Conservation (phyloP, 1,140 invertebrate species). For the Solenopsis invicta region DNA sequence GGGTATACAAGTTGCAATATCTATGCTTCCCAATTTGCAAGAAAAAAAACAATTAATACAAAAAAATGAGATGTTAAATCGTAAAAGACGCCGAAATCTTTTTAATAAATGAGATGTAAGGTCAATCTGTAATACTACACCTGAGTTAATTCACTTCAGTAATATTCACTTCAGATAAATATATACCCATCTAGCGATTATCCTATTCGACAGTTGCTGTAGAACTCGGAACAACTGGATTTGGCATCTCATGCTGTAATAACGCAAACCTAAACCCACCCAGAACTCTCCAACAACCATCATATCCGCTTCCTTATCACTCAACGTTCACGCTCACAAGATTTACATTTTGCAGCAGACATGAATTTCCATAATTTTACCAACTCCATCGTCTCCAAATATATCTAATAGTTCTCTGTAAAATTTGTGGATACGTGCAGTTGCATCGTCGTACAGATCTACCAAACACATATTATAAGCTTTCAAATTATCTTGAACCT, state of each 20-base stretch:
- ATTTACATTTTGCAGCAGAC: constrained; percentile 45
- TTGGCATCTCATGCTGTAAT: constrained; percentile 43
- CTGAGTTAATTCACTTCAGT: not conserved
- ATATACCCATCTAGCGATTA: constrained; percentile 23
- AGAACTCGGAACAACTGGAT: constrained; percentile 56
- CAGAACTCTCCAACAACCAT: constrained; percentile 42
- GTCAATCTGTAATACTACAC: not conserved
- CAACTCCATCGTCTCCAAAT: not conserved
- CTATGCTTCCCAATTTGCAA: not conserved
- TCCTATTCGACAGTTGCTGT: constrained; percentile 40
- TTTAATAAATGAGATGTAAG: not conserved
- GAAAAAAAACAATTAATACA: not conserved
- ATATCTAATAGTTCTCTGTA: not conserved
- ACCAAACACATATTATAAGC: not conserved
- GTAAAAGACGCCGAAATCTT: not conserved
- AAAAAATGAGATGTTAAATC: not conserved
- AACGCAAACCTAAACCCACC: constrained; percentile 36
- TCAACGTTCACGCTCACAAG: constrained; percentile 41
- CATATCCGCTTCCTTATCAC: constrained; percentile 56
- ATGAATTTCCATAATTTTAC: constrained; percentile 52
- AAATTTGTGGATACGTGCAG: not conserved
- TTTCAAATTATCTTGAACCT: not conserved
- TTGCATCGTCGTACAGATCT: not conserved
- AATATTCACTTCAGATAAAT: constrained; percentile 8
- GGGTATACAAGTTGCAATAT: not conserved